phyloP scores from a whole-genome alignment of 2,888 invertebrate genomes.

The Macrosoma leucophasiata region DNA sequence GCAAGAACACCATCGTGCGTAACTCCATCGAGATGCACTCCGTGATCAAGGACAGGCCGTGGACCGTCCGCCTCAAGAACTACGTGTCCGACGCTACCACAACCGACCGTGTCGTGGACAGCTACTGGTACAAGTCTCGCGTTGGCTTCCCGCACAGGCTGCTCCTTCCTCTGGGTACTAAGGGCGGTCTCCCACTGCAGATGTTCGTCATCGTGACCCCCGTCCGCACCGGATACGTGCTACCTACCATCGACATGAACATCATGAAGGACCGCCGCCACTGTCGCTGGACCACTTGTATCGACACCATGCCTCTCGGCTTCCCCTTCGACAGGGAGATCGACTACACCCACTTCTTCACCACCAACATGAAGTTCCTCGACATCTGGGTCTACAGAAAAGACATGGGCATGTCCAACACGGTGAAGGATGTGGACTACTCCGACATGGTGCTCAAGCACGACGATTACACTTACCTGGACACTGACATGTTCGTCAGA shows the following conservation, averaged over 20 bases:
- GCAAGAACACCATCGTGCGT: conserved; percentile 81
- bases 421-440: conserved; percentile 48
- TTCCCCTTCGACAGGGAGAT: conserved; percentile 85
- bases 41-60: conserved; percentile 75
- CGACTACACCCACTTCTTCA: conserved; percentile 74
- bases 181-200: conserved; percentile 78
- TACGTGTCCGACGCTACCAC: conserved; percentile 45
- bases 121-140: conserved; percentile 71
- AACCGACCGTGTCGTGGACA: conserved; percentile 69
- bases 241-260: conserved; percentile 59
- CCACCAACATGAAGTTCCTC: conserved; percentile 79
- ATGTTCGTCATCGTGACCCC: conserved; percentile 79
- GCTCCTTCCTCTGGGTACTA: conserved; percentile 81
- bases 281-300: conserved; percentile 70
- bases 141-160: conserved; percentile 81
- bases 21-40: conserved; percentile 80
- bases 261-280: conserved; percentile 68
- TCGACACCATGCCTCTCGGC: conserved; percentile 80
- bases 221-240: conserved; percentile 60
- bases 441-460: conserved; percentile 60
- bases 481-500: conserved; percentile 52
- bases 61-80: conserved; percentile 47
- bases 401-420: conserved; percentile 53
- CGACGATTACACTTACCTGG: conserved; percentile 59
- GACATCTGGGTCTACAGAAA: conserved; percentile 79